Percentiles rank a stretch among this genome's conserved stretches.
phyloP scores from a whole-genome alignment of 2,113 vertebrate genomes.

The Oostethus manadensis region DNA sequence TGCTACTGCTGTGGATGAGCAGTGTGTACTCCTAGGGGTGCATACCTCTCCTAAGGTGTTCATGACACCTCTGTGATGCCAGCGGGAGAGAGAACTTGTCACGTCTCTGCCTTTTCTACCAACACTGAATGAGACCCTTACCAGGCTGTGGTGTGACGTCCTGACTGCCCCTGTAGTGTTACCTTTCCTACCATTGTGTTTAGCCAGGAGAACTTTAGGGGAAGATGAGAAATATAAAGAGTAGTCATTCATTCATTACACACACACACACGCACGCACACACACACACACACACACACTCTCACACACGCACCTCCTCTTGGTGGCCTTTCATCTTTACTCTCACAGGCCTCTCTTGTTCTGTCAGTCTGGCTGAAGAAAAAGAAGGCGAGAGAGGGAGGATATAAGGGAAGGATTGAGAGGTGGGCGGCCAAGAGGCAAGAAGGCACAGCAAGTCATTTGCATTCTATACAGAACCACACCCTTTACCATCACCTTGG shows the following conservation, averaged over 20 bases:
- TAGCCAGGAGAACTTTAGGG: constrained; percentile 12
- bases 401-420: constrained; percentile 36
- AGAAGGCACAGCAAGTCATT: constrained; percentile 23
- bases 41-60: constrained; percentile 21
- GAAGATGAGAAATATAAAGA: constrained; percentile 42
- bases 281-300: constrained; percentile 26
- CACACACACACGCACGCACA: constrained; percentile 28
- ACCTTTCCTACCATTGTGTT: constrained; percentile 36
- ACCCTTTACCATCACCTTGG: constrained; percentile 2
- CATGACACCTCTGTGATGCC: constrained; percentile 1
- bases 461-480: constrained; percentile 10
- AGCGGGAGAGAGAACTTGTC: constrained; percentile 3
- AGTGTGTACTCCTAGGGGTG: constrained; percentile 41
- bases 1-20: constrained; percentile 55
- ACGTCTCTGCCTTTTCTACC: neutral
- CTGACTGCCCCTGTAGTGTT: constrained; percentile 20
- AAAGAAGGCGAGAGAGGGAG: constrained; percentile 39
- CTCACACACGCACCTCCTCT: constrained; percentile 44
- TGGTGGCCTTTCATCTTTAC: constrained; percentile 65
- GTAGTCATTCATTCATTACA: constrained; percentile 62
- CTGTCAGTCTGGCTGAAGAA: constrained; percentile 48
- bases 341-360: constrained; percentile 70
- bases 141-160: constrained; percentile 23
- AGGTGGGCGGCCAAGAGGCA: constrained; percentile 6
- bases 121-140: neutral